Evolutionary conservation across 2,797 vertebrate genomes (phyloP), one percentile per base, ranked within the genome.

Genomic region (Poecilia gillii): DNA sequence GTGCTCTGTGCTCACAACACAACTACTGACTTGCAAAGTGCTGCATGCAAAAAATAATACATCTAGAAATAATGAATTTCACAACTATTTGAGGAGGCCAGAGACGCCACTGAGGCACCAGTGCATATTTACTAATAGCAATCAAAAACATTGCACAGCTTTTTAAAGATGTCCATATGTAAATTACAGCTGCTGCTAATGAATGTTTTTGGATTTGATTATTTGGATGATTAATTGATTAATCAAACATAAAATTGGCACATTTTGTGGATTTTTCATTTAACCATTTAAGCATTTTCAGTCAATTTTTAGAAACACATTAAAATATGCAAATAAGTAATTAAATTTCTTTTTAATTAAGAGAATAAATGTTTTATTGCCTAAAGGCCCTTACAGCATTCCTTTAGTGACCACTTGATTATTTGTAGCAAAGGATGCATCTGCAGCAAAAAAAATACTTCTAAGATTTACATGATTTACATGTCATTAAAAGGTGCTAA

Each of bases 1-100:
- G 92, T 89, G 82, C 72, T 7, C 33, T 70, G 45, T 66, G 41
- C 47, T 73, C 49, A 72, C 46, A 73, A 62, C 49, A 72, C 46
- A 73, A 62, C 59, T 33, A 18, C 16, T 46, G 64, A 39, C 74
- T 47, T 66, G 20, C 64, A 49, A 36, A 39, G 46, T 80, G 86
- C 76, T n/a, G 18, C 43, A 49, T 36, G 9, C 31, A 39, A 70
- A 8, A 76, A 51, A 49, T 25, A 47, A 51, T 14, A 39, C 16
- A 70, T 14, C 13, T 70, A 53, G 20, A 53, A 73, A 73, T 53
- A 53, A 39, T 39, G 1, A 53, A 36, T 12, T n/a, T 70, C 36
- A 68, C 20, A 39, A 68, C 9, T 73, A 39, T 16, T 16, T 53
- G 20, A 25, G 11, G 33, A 73, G 14, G 45, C 8, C 5, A 39